Conservation (phyloP, 2,113 vertebrate genomes). For the Equus przewalskii region DNA sequence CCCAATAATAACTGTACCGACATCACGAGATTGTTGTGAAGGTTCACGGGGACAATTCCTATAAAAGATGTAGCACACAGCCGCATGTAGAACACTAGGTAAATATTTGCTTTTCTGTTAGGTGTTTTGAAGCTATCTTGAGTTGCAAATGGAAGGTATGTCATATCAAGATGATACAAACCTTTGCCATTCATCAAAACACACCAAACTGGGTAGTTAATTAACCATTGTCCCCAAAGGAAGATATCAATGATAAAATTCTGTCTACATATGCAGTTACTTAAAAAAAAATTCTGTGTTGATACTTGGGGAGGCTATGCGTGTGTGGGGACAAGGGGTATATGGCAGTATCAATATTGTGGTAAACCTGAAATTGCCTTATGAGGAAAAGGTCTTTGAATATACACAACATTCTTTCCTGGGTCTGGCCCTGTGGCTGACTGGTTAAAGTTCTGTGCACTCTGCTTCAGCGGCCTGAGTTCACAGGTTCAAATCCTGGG, state of each 20-base stretch:
- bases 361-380: neutral
- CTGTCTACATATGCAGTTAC: neutral
- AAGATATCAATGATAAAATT: neutral
- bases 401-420: neutral
- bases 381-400: too few relatives aligned
- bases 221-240: neutral
- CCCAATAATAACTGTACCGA: rapidly evolving
- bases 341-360: neutral
- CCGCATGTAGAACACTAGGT: rapidly evolving
- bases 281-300: neutral
- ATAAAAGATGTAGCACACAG: neutral
- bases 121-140: neutral
- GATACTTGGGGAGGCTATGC: neutral
- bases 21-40: neutral
- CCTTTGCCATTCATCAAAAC: neutral
- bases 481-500: too few relatives aligned
- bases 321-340: neutral
- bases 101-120: neutral
- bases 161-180: neutral
- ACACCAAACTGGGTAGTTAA: neutral
- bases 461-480: too few relatives aligned
- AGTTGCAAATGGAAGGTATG: neutral
- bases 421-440: too few relatives aligned
- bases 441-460: too few relatives aligned
- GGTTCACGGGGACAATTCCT: neutral